Evolutionary conservation across 2,888 invertebrate genomes (phyloP).

Genomic region (Leptinotarsa tumamoca): DNA sequence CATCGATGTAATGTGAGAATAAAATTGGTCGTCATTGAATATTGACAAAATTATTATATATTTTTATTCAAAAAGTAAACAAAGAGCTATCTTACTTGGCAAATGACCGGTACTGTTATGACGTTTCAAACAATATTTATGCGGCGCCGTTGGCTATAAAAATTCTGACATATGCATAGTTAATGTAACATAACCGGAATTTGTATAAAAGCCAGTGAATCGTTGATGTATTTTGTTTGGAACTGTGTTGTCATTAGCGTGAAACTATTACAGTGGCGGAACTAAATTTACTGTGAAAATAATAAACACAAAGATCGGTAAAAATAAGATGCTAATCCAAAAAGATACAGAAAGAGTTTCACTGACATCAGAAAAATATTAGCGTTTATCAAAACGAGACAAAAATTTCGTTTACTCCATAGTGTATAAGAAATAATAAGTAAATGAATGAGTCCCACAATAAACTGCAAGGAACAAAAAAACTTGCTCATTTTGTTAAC

Average conservation of each 20-base stretch:
- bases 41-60: background rate
- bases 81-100: constrained; percentile 13
- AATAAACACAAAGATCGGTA: background rate
- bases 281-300: background rate
- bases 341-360: no score
- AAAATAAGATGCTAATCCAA: no score
- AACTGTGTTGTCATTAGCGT: constrained; percentile 4
- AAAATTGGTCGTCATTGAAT: background rate
- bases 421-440: no score
- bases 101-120: constrained; percentile 24
- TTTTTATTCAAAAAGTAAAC: constrained; percentile 29
- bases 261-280: constrained; percentile 15
- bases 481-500: no score
- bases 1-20: background rate
- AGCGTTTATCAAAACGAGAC: no score
- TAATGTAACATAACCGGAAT: constrained; percentile 28
- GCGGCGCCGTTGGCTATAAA: constrained; percentile 27
- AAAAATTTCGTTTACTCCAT: no score
- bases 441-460: no score
- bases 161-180: constrained; percentile 22
- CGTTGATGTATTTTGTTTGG: constrained; percentile 22
- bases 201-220: constrained; percentile 25
- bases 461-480: no score
- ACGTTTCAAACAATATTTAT: constrained; percentile 25
- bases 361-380: no score